A percentile compares a stretch with the other conserved stretches of the same genome.
Evolutionary conservation across 2,797 vertebrate species (phyloP).

Genomic region (Meda fulgida): DNA sequence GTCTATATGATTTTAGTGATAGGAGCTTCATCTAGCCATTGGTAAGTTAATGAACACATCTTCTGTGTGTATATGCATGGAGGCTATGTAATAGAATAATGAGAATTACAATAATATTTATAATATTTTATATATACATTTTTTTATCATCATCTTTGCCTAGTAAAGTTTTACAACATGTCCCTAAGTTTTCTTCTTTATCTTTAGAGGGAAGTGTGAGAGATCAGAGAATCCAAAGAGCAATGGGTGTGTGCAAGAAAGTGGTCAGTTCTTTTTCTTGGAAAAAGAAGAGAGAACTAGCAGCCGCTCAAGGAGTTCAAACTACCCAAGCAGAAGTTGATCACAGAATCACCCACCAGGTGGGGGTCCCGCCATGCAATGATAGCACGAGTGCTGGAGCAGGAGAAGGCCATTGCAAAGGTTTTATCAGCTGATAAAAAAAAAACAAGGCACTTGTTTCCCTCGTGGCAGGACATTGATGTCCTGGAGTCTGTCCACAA

Average conservation of each 20-base stretch:
- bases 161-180: too few species aligned
- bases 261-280: conserved; percentile 6
- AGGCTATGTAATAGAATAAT: too few species aligned
- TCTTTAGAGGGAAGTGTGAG: too few species aligned
- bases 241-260: conserved; percentile 3
- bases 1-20: too few species aligned
- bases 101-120: too few species aligned
- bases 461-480: neutral
- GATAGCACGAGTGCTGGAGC: neutral
- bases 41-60: too few species aligned
- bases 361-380: neutral
- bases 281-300: neutral
- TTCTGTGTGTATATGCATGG: too few species aligned
- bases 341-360: neutral
- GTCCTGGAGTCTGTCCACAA: neutral
- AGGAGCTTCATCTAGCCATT: too few species aligned
- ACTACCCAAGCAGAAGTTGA: neutral
- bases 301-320: neutral
- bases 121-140: too few species aligned
- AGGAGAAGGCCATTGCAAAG: conserved; percentile 7
- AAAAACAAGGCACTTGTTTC: neutral
- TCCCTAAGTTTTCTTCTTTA: too few species aligned
- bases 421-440: conserved; percentile 2
- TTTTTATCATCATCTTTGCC: too few species aligned
- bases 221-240: too few species aligned